phyloP scores from a whole-genome alignment of 2,113 vertebrate genomes.

The Typhlomys cinereus region DNA sequence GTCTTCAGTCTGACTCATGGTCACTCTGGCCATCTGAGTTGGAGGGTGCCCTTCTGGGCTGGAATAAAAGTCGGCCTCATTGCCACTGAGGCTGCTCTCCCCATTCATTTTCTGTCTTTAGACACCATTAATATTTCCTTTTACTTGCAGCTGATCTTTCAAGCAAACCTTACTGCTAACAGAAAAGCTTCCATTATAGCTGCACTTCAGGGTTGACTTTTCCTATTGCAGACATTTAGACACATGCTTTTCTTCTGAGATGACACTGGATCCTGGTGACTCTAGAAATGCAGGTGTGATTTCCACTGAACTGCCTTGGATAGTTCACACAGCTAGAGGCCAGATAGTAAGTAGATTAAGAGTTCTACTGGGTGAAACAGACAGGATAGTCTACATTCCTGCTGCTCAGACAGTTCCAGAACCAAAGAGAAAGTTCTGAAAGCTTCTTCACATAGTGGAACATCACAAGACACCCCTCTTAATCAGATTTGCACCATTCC shows the following conservation, averaged over 20 bases:
- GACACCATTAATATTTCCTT: no score
- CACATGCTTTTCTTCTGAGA: background rate
- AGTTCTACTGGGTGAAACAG: background rate
- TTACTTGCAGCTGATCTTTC: no score
- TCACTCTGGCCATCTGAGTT: no score
- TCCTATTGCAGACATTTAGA: background rate
- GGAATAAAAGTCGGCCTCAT: no score
- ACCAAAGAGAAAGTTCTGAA: background rate
- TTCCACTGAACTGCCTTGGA: background rate
- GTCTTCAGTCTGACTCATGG: no score
- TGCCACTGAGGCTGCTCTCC: no score
- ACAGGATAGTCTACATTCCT: background rate
- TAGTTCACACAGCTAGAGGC: background rate
- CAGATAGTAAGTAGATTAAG: background rate
- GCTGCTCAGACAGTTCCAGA: background rate
- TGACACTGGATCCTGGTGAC: background rate
- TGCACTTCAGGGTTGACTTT: background rate
- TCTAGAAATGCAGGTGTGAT: background rate
- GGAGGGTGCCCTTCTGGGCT: no score
- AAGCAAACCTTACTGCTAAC: no score
- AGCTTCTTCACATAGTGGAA: background rate
- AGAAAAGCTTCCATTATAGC: no score
- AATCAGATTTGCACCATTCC: background rate
- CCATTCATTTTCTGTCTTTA: no score
- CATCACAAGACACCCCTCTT: no score